Evolutionary conservation across 2,888 invertebrate genomes (phyloP), one percentile per base, ranked within the genome.

Genomic region (Hirtodrosophila cameraria): DNA sequence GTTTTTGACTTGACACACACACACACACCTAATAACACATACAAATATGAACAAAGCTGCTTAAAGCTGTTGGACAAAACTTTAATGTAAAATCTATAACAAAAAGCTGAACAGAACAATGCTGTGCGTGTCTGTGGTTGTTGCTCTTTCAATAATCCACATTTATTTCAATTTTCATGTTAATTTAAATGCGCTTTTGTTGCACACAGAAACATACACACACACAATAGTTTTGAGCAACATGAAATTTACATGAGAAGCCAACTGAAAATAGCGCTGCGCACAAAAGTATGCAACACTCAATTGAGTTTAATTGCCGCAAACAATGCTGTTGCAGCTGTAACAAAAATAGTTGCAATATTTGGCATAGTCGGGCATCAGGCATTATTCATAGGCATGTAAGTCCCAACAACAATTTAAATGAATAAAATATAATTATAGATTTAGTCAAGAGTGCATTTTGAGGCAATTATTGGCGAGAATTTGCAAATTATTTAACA

Each of bases 271-370:
- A 36, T 48, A 16, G 20, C 9, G 12, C 2, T 11, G 57, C 63
- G 55, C 72, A 52, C 58, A 61, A 71, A 78, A 71, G 67, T 63
- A 68, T 79, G 79, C 83, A 64, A 67, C 85, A 68, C 70, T 71
- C 81, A 81, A 87, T 81, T 67, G 75, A 60, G 49, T 82, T 85
- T 78, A 79, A 82, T 78, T 68, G 75, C 61, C 53, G 59, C 61
- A 57, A 53, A 57, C 43, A 65, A 35, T 18, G 53, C 39, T 25
- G 46, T 43, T 41, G 46, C 35, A 30, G n/a, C 1, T 20, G 18
- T 20, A 3, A 20, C 48, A 41, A 33, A 46, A 61, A 80, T 45
- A 62, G 45, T 48, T 38, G 60, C 13, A 42, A 54, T 63, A 43
- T 77, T 52, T 38, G 38, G 36, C 46, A 1, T 18, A 1, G 18